Percentiles rank a stretch among this genome's conserved stretches.
Conservation (phyloP, 2,113 vertebrate genomes). For the Ammodytes dubius region DNA sequence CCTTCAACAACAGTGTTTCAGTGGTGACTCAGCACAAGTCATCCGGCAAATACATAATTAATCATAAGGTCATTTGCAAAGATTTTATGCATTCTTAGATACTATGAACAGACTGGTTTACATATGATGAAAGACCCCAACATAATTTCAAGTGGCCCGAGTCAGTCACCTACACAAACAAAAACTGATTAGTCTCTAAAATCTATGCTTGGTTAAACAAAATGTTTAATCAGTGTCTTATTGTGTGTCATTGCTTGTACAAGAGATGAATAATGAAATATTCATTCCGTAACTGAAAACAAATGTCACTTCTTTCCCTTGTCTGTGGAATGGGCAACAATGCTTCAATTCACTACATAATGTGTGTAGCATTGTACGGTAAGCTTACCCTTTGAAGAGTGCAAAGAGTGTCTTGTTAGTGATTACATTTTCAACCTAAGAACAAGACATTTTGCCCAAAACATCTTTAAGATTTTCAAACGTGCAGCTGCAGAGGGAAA, state of each 20-base stretch:
- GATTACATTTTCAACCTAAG: conserved; percentile 10
- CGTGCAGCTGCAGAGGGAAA: background rate
- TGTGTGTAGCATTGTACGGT: background rate
- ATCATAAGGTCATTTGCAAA: conserved; percentile 14
- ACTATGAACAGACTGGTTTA: background rate
- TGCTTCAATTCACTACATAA: background rate
- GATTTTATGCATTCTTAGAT: background rate
- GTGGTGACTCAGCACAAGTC: conserved; percentile 27
- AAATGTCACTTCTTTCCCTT: conserved; percentile 21
- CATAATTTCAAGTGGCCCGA: background rate
- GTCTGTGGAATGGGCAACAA: background rate
- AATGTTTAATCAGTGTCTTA: conserved; percentile 51
- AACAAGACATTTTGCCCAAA: conserved; percentile 21
- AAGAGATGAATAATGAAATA: conserved; percentile 29
- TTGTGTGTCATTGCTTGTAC: conserved; percentile 26
- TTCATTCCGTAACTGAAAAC: conserved; percentile 25
- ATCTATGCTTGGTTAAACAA: conserved; percentile 7
- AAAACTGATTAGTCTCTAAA: conserved; percentile 22
- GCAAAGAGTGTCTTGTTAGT: background rate
- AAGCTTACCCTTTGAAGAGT: background rate
- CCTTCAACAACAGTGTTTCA: conserved; percentile 27
- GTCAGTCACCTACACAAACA: conserved; percentile 28
- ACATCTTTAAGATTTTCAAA: conserved; percentile 1
- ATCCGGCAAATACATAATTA: conserved; percentile 21
- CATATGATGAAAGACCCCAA: background rate